phyloP scores from a whole-genome alignment of 2,888 invertebrate genomes.

The Oeneis ivallda region DNA sequence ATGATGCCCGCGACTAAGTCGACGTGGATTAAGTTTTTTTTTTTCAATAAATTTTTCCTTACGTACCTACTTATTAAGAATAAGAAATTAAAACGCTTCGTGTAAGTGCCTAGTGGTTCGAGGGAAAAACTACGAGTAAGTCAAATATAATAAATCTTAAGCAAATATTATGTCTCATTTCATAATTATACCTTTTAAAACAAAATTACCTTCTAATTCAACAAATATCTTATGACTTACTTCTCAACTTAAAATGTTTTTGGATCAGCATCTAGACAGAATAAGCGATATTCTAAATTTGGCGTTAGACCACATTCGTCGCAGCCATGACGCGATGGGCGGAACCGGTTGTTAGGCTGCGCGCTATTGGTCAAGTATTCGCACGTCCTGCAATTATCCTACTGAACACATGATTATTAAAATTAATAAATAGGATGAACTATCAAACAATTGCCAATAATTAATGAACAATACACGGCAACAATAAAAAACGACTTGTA shows the following conservation, averaged over 20 bases:
- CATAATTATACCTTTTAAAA: too few species aligned
- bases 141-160: too few species aligned
- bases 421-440: conserved; percentile 44
- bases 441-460: not conserved
- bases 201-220: not conserved
- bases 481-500: not conserved
- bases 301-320: conserved; percentile 66
- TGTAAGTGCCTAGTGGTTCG: too few species aligned
- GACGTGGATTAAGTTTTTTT: too few species aligned
- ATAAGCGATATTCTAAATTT: conserved; percentile 67
- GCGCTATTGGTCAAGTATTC: conserved; percentile 68
- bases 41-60: too few species aligned
- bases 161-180: too few species aligned
- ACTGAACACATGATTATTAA: conserved; percentile 10
- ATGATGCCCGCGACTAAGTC: too few species aligned
- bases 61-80: too few species aligned
- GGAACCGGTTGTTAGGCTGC: conserved; percentile 57
- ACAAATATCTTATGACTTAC: not conserved
- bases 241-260: conserved; percentile 3
- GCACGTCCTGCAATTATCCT: conserved; percentile 58
- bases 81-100: too few species aligned
- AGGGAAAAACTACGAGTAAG: too few species aligned
- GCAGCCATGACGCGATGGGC: conserved; percentile 76
- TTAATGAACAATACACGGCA: not conserved
- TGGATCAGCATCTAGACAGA: conserved; percentile 26